Evolutionary conservation across 2,888 invertebrate species (phyloP), one percentile per base, ranked within the genome.

Genomic region (Phengaris alcon): DNA sequence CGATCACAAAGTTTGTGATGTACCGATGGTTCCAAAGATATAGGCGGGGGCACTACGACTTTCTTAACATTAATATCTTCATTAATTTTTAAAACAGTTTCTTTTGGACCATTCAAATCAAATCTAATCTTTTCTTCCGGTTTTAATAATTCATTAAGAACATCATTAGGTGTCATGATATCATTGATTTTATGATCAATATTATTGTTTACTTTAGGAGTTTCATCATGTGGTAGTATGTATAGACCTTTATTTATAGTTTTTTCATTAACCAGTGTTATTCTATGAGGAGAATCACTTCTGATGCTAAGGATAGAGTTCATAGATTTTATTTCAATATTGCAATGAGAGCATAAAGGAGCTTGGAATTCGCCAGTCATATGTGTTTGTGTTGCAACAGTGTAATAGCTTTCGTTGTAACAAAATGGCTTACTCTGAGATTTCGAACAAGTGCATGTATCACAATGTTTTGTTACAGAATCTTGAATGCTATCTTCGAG

Each of bases 401-500:
- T 94, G 81, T 93, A 95, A 86, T 92, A 94, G 74, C 93, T 88
- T 83, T 94, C 87, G 86, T 95, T 91, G 79, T 93, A 94, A 78
- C 93, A 92, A 80, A 94, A 94, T 10, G 94, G 94, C 82, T 94
- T 94, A 74, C 85, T 90, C 79, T 93, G 92, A 7, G 90, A 82
- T 88, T 95, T 90, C 75, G 95, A 94, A 86, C 97, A 97, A 68
- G 95, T 95, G 83, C 97, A 97, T 2, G 97, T 97, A 82, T 96
- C 96, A 88, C 97, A 97, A 84, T 97, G 97, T 87, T 97, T 97
- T 2, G 96, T 94, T 74, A 96, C 95, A 75, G 96, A 95, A 79
- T 97, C 97, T 77, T 96, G 96, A 81, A 97, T 97, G 77, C 97
- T 94, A 83, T 98, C 97, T 88, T 98, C 97, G 52, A 98, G 93